Evolutionary conservation across 2,888 invertebrate species (phyloP).

Genomic region (Ormyrus thymus): DNA sequence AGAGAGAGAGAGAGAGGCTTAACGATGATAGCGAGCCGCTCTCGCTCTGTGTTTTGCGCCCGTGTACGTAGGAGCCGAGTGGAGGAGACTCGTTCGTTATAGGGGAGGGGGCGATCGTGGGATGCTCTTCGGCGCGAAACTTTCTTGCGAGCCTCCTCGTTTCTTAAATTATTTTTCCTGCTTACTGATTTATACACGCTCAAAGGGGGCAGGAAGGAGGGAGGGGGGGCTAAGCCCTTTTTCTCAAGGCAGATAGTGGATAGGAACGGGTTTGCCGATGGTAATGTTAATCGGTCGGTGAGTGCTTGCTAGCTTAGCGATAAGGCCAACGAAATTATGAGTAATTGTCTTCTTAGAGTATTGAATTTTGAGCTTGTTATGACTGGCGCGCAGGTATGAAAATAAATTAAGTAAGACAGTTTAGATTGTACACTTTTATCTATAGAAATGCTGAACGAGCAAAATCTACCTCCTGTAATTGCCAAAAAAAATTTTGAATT

Average conservation of each 20-base stretch:
- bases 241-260: neutral
- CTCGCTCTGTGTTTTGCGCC: neutral
- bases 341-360: no score
- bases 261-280: neutral
- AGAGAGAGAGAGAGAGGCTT: neutral
- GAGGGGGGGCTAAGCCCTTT: neutral
- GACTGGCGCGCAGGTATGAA: no score
- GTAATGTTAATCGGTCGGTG: no score
- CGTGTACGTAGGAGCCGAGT: neutral
- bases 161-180: slow-evolving; percentile 31
- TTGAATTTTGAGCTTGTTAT: no score
- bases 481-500: no score
- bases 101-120: neutral
- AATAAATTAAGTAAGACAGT: no score
- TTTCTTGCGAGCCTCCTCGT: slow-evolving; percentile 5
- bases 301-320: no score
- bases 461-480: no score
- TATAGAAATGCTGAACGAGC: no score
- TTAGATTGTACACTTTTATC: no score
- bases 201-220: no score
- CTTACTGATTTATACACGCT: slow-evolving; percentile 12
- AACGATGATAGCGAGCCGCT: slow-evolving; percentile 37
- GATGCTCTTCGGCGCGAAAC: neutral
- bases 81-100: neutral
- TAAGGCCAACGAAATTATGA: no score